Evolutionary conservation across 2,888 invertebrate genomes (phyloP).

Genomic region (Stenoptilia bipunctidactyla): DNA sequence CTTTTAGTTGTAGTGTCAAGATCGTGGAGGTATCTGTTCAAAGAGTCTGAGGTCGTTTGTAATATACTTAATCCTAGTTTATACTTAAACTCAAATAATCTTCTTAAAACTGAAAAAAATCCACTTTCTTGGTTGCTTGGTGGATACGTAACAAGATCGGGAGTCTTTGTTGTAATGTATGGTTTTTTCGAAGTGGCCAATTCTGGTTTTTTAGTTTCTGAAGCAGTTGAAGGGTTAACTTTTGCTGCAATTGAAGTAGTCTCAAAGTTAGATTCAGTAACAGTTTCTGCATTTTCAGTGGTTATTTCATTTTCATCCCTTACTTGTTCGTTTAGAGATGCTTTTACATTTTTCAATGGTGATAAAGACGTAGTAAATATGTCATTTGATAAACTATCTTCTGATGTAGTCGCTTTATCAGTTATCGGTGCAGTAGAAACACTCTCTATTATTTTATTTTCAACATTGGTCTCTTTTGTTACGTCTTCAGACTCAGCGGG

Average conservation of each 20-base stretch:
- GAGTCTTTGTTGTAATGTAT: slow-evolving; percentile 25
- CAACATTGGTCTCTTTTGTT: slow-evolving; percentile 19
- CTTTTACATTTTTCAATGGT: slow-evolving; percentile 19
- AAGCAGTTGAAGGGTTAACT: slow-evolving; percentile 25
- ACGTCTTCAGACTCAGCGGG: slow-evolving; percentile 29
- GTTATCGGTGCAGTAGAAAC: slow-evolving; percentile 50
- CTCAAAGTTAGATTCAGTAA: slow-evolving; percentile 45
- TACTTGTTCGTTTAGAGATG: slow-evolving; percentile 12
- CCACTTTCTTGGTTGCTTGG: slow-evolving; percentile 46
- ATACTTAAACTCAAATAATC: slow-evolving; percentile 77
- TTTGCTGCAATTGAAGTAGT: slow-evolving; percentile 41
- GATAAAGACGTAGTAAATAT: slow-evolving; percentile 42
- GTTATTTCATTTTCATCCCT: slow-evolving; percentile 8
- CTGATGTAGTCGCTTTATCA: slow-evolving; percentile 28
- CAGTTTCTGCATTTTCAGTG: slow-evolving; percentile 23
- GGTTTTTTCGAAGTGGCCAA: slow-evolving; percentile 24
- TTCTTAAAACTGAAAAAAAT: slow-evolving; percentile 72
- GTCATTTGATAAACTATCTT: slow-evolving; percentile 33
- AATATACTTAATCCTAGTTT: slow-evolving; percentile 76
- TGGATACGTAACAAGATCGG: slow-evolving; percentile 53
- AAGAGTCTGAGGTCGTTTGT: slow-evolving; percentile 75
- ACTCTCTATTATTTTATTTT: slow-evolving; percentile 38
- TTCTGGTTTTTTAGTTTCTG: slow-evolving; percentile 23
- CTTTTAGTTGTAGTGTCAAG: slow-evolving; percentile 26
- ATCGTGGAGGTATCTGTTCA: slow-evolving; percentile 74